Conservation (phyloP, 53 echinoderm and acorn worm species). For the Antedon mediterranea region DNA sequence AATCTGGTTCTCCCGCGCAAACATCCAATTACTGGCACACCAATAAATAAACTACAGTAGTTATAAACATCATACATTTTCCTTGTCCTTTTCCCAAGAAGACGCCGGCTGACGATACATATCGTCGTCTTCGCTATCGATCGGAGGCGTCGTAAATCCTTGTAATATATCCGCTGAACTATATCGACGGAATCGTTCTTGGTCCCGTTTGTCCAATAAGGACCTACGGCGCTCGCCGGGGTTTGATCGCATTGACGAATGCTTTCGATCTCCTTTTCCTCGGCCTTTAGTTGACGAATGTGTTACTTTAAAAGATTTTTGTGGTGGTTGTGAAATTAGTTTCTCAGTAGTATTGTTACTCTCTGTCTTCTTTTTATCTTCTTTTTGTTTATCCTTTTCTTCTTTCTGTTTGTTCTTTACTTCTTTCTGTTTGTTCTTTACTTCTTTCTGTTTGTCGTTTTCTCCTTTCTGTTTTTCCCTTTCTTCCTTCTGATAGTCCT, state of each 20-base stretch:
- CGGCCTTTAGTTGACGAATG: neutral
- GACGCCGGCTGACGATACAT: neutral
- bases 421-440: neutral
- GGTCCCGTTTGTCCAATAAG: neutral
- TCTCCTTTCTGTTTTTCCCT: too few species aligned
- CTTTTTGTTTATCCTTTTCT: neutral
- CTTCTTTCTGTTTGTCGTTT: too few species aligned
- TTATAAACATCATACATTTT: neutral
- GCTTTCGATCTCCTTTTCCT: neutral
- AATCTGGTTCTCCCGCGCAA: too few species aligned
- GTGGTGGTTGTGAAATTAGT: neutral
- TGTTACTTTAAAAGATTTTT: neutral
- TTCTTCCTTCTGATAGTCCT: too few species aligned
- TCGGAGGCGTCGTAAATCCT: neutral
- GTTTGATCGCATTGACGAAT: neutral
- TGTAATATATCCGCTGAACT: neutral
- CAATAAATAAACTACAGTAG: neutral
- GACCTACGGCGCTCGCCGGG: neutral
- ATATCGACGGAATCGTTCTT: neutral
- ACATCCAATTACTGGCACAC: too few species aligned
- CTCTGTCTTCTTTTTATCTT: neutral
- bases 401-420: neutral
- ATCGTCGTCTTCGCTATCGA: neutral
- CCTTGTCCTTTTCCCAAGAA: neutral
- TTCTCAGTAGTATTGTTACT: neutral